Evolutionary conservation across 1,140 invertebrate species (phyloP), one percentile per base, ranked within the genome.

Genomic region (Scaptodrosophila lebanonensis): DNA sequence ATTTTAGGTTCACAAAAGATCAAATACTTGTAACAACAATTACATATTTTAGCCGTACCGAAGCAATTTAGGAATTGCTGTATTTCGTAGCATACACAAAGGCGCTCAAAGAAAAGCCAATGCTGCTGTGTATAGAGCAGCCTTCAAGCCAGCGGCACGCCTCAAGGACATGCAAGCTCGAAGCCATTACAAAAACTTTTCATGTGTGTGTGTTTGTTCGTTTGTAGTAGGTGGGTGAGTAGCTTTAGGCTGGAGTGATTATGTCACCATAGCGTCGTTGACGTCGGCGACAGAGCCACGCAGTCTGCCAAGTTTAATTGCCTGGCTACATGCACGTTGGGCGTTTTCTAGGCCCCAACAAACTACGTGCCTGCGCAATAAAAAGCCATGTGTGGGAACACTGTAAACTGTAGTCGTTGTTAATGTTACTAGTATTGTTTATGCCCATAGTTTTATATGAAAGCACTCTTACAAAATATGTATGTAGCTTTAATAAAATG

Each of bases 261-360:
- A 58, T 64, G 48, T 67, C 38, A 67, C 48, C n/a, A n/a, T n/a
- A n/a, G n/a, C n/a, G n/a, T n/a, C n/a, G 47, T 50, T 17, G 49
- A 27, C 33, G 32, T 20, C 22, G 48, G 47, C 52, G 8, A 25
- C 22, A 44, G 59, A 59, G 64, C 64, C 64, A 67, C 60, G 64
- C 64, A 59, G 64, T 67, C 60, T 67, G 60, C 60, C 64, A 67
- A 59, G 38, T 64, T 25, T 64, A 59, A 67, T 67, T 64, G 64
- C 33, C 60, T 27, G 16, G 45, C 44, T 18, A 47, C 44, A 47
- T 47, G 44, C 16, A 3, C 22, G 16, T 47, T 39, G 35, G 56
- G 40, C 7, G 51, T 40, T 12, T 20, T 18, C 32, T 11, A 12
- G n/a, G 52, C 8, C 8, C 22, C 22, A 3, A 25, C 22, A n/a